Evolutionary conservation across 2,888 invertebrate genomes (phyloP), one percentile per base, ranked within the genome.

Genomic region (Hydrotaea cyrtoneurina): DNA sequence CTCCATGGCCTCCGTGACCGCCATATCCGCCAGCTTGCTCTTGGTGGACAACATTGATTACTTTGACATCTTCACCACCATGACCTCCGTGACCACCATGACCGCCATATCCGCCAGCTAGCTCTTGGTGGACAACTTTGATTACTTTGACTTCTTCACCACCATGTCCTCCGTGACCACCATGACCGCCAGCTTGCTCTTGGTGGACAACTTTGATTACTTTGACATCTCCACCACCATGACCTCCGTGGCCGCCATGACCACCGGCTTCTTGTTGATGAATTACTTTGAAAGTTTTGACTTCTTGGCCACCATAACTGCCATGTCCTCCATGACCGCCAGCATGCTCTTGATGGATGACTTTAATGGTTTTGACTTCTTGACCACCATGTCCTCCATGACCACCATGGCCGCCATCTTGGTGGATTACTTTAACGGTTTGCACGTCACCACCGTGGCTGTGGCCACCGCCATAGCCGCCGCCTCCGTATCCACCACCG

Each of bases 301-400:
- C 53, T 15, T 76, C 73, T n/a, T 17, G 46, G 62, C 19, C 78
- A n/a, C 1, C 57, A 39, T 23, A 13, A 23, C 17, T 26, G 55
- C 39, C 39, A 43, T 72, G 57, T 2, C 59, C 21, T 13, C 36
- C 59, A 46, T 21, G 57, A 11, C 50, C 75, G 23, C 69, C 21
- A 50, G 62, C 21, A 4, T 36, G 59, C 26, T 86, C 83, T 1
- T 86, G 85, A 57, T 86, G 85, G 31, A 87, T 86, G 13, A 87
- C 88, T 77, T 87, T 86, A 26, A 88, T 86, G 36, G 86, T 86
- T 74, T 86, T 86, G 11, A 88, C 87, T 50, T 86, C 82, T 31
- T 72, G 62, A 50, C n/a, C 62, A 43, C 23, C 53, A 36, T 36
- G n/a, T n/a, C n/a, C n/a, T n/a, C 69, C 66, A 57, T 57, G 21